These are phyloP conservation scores for Hippocampus abdominalis DNA, from an alignment of 2,113 vertebrate genomes.

Conservation along the genomic window DNA sequence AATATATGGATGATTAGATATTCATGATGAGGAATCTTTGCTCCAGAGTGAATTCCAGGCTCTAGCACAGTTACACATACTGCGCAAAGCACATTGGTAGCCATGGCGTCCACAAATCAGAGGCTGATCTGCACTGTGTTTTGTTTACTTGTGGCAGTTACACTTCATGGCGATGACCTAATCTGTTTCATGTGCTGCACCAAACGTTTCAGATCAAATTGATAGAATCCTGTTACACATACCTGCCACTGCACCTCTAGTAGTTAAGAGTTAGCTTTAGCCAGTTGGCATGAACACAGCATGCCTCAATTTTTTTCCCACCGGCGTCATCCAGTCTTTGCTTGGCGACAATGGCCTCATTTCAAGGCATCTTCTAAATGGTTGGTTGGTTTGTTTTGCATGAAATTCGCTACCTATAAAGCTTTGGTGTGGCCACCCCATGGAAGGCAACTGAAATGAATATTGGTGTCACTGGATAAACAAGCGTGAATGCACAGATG, in stretches of 20 bases:
- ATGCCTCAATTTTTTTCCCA: background rate
- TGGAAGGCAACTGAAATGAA: too few species aligned
- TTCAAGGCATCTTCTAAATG: background rate
- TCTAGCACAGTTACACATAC: background rate
- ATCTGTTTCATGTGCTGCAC: background rate
- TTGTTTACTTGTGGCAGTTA: background rate
- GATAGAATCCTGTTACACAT: background rate
- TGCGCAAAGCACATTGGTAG: background rate
- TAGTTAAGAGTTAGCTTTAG: background rate
- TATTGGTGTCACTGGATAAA: too few species aligned
- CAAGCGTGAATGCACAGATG: too few species aligned
- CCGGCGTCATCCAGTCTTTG: background rate
- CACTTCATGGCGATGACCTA: background rate
- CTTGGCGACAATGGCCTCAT: background rate
- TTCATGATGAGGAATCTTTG: background rate
- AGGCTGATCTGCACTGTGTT: background rate
- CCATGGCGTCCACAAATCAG: background rate
- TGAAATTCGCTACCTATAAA: too few species aligned
- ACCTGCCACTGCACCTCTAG: background rate
- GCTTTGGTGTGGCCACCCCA: too few species aligned
- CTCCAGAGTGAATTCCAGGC: background rate
- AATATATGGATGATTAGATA: background rate
- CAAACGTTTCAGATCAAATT: background rate
- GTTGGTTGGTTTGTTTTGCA: background rate
- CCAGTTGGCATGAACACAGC: background rate